Percentiles rank a stretch among this genome's conserved stretches.
Evolutionary conservation across 2,113 vertebrate genomes (phyloP).

Genomic region (Pollimyrus isidori): DNA sequence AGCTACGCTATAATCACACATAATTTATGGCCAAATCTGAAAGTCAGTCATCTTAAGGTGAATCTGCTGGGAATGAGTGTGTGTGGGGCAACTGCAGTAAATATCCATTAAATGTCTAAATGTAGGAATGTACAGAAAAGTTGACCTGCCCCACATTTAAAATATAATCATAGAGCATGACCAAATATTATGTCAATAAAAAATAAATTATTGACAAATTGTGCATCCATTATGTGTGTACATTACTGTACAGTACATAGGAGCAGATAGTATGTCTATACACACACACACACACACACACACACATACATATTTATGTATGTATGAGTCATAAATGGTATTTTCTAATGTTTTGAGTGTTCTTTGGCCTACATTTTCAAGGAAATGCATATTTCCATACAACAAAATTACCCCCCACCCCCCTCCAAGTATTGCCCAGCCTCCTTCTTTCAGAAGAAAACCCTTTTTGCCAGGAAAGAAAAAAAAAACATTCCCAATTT

Average conservation of each 20-base stretch:
- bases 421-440: neutral
- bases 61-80: neutral
- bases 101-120: neutral
- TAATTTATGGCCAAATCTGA: neutral
- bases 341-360: neutral
- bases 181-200: neutral
- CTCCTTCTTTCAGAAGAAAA: slow-evolving; percentile 10
- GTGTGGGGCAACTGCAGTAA: neutral
- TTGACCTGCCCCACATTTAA: neutral
- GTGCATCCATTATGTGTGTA: neutral
- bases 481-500: neutral
- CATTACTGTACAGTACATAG: neutral
- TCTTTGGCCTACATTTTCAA: neutral
- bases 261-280: neutral
- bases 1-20: neutral
- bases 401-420: neutral
- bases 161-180: neutral
- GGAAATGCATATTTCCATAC: neutral
- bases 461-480: neutral
- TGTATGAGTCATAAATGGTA: neutral
- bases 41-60: neutral
- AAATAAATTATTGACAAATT: neutral
- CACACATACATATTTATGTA: neutral
- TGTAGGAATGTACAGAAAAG: neutral
- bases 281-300: neutral